Percentiles rank a stretch among this genome's conserved stretches.
Conservation (phyloP, 2,797 vertebrate species). For the Pachyuromys duprasi region DNA sequence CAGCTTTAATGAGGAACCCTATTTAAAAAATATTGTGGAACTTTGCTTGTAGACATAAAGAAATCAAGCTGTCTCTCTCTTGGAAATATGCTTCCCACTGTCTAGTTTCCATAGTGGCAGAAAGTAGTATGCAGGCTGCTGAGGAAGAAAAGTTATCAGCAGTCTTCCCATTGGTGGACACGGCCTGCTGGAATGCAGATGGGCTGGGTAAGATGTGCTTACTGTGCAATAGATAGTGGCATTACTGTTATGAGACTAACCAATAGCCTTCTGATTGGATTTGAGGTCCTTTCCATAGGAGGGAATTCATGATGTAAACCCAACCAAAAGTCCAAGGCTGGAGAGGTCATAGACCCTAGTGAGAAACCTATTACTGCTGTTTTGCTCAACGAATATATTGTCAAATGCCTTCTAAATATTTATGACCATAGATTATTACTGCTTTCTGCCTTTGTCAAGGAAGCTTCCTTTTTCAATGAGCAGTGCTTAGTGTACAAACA, state of each 20-base stretch:
- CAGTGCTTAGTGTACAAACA: neutral
- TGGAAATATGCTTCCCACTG: neutral
- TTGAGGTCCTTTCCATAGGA: neutral
- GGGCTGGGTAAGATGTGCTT: neutral
- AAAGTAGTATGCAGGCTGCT: neutral
- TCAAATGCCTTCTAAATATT: neutral
- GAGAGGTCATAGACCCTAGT: neutral
- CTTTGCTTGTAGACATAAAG: neutral
- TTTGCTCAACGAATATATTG: neutral
- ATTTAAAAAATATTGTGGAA: neutral
- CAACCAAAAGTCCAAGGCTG: neutral
- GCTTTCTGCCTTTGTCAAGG: neutral
- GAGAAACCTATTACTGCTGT: too few species aligned
- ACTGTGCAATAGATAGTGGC: neutral
- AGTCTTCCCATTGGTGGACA: neutral
- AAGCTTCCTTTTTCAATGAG: neutral
- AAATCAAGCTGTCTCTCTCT: neutral
- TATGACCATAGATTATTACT: neutral
- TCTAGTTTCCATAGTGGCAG: neutral
- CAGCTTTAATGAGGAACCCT: neutral
- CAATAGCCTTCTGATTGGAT: neutral
- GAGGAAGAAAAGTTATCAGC: neutral
- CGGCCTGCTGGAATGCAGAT: neutral
- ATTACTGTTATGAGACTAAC: neutral
- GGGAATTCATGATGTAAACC: neutral